phyloP scores from a whole-genome alignment of 2,797 vertebrate species.

The Danio albolineatus region DNA sequence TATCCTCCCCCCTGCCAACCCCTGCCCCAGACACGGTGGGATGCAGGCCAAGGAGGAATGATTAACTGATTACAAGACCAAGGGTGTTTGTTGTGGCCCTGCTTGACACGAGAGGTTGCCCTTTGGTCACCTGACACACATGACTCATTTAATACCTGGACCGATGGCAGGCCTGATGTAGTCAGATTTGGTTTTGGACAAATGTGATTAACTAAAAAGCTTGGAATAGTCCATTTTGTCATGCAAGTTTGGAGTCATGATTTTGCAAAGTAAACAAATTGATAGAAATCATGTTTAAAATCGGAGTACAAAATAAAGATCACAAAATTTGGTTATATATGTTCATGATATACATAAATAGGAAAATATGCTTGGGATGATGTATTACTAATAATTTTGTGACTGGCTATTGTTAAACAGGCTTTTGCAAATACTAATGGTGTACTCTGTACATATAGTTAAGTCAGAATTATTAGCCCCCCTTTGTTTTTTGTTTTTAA shows the following conservation, averaged over 20 bases:
- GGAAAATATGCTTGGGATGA: too few relatives aligned
- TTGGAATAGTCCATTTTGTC: not conserved
- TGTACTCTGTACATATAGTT: too few relatives aligned
- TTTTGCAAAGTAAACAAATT: not conserved
- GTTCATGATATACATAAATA: too few relatives aligned
- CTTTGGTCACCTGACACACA: conserved; percentile 83
- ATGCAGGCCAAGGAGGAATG: conserved; percentile 74
- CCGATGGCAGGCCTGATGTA: not conserved
- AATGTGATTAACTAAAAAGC: not conserved
- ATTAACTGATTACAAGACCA: conserved; percentile 89
- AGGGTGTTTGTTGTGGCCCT: conserved; percentile 81
- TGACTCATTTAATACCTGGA: conserved; percentile 79
- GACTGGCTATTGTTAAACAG: too few relatives aligned
- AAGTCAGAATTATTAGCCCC: too few relatives aligned
- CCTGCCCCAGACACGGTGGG: conserved; percentile 81
- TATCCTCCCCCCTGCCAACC: conserved; percentile 49
- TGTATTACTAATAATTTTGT: too few relatives aligned
- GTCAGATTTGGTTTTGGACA: not conserved
- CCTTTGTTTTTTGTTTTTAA: too few relatives aligned
- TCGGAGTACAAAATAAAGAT: too few relatives aligned
- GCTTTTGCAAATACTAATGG: too few relatives aligned
- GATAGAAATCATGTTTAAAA: not conserved
- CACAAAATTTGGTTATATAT: too few relatives aligned
- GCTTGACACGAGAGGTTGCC: conserved; percentile 77
- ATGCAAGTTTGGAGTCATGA: not conserved